phyloP scores from a whole-genome alignment of 1,140 invertebrate genomes.

The Trichonephila clavata region DNA sequence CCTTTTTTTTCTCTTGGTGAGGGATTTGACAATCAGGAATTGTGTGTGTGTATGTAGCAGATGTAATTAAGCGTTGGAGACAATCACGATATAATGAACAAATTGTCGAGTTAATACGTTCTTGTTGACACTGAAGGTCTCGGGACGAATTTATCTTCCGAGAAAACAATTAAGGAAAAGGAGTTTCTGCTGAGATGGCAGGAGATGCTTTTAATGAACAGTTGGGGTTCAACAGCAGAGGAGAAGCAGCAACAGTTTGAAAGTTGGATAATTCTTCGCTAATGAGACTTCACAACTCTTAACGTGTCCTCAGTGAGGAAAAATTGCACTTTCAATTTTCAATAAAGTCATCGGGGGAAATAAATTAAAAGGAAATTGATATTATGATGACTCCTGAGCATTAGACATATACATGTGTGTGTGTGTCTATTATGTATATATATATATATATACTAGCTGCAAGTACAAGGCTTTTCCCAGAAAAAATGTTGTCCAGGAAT shows the following conservation, averaged over 20 bases:
- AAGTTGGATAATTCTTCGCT: background rate
- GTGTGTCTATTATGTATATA: too few species aligned
- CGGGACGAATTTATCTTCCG: constrained; percentile 23
- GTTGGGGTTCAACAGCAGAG: background rate
- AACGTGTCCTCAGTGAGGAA: too few species aligned
- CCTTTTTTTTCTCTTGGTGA: background rate
- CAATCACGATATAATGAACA: constrained; percentile 28
- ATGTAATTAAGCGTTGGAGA: constrained; percentile 42
- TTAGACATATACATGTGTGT: too few species aligned
- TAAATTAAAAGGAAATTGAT: too few species aligned
- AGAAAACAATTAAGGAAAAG: constrained; percentile 28
- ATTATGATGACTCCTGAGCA: too few species aligned
- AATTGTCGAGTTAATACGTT: constrained; percentile 32
- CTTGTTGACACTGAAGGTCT: constrained; percentile 36
- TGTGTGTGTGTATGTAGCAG: background rate
- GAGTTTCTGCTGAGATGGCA: background rate
- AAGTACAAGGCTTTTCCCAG: too few species aligned
- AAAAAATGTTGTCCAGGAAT: too few species aligned
- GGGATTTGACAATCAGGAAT: background rate
- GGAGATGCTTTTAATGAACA: background rate
- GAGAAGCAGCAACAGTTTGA: background rate
- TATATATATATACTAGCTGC: too few species aligned
- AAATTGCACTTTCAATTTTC: too few species aligned
- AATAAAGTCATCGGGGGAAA: too few species aligned
- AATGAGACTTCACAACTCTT: too few species aligned